Evolutionary conservation across 37 sponge, comb jelly and placozoan species (phyloP).

Genomic region (Theonella swinhoei): DNA sequence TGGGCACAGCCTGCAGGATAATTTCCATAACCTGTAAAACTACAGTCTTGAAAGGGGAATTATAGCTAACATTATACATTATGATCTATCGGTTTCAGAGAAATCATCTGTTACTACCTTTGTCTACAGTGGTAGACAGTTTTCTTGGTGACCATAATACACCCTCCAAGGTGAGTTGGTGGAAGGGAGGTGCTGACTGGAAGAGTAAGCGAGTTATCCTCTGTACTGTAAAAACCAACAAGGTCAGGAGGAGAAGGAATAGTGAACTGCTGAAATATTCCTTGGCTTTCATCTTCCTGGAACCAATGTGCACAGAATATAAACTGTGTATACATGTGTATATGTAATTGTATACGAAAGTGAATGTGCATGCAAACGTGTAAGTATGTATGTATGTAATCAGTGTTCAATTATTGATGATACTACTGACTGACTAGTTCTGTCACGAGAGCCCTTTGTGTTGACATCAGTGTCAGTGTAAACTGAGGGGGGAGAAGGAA

Average conservation of each 20-base stretch:
- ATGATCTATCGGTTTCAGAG: too few species aligned
- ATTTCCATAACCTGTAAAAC: neutral
- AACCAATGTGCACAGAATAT: neutral
- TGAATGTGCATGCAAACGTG: too few species aligned
- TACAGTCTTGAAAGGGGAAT: too few species aligned
- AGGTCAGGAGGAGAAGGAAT: conserved; percentile 41
- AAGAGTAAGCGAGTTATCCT: neutral
- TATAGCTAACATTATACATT: neutral
- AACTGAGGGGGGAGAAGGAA: conserved; percentile 24
- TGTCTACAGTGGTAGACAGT: conserved; percentile 74
- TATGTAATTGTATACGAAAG: too few species aligned
- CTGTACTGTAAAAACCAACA: conserved; percentile 40
- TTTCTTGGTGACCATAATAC: conserved; percentile 59
- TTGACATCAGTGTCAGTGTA: conserved; percentile 48
- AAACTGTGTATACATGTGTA: neutral
- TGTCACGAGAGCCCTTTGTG: conserved; percentile 9
- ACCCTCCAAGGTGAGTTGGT: conserved; percentile 62
- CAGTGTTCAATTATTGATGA: too few species aligned
- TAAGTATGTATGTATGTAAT: too few species aligned
- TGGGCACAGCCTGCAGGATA: conserved; percentile 16
- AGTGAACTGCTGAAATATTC: conserved; percentile 54
- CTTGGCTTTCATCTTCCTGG: conserved; percentile 28
- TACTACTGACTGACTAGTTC: conserved; percentile 13
- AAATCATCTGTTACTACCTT: neutral
- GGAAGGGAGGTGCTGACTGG: neutral